phyloP scores from a whole-genome alignment of 2,113 vertebrate genomes.

The Anseranas semipalmata region DNA sequence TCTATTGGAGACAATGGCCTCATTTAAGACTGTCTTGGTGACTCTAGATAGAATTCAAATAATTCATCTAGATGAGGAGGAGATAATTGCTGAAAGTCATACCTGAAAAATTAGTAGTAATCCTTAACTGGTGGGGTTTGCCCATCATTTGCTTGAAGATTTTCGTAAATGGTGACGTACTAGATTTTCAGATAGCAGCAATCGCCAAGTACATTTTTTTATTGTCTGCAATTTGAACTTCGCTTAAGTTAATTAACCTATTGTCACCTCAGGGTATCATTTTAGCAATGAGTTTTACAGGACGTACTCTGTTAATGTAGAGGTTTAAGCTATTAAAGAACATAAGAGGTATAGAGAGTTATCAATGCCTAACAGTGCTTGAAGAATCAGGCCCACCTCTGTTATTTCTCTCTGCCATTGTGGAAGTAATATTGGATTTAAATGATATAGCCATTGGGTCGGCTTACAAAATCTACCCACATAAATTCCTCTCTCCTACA shows the following conservation, averaged over 20 bases:
- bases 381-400: not conserved
- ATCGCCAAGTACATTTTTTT: not conserved
- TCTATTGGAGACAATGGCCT: not conserved
- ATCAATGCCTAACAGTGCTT: not conserved
- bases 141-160: not conserved
- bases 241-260: not conserved
- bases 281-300: constrained; percentile 1
- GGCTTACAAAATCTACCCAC: not conserved
- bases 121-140: not conserved
- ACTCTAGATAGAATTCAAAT: not conserved
- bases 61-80: not conserved
- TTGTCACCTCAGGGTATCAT: constrained; percentile 2
- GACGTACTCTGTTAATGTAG: not conserved
- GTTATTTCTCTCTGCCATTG: not conserved
- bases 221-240: constrained; percentile 20
- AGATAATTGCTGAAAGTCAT: not conserved
- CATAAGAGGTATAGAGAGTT: not conserved
- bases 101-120: not conserved
- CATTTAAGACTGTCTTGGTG: not conserved
- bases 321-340: not conserved
- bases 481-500: not conserved
- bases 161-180: not conserved
- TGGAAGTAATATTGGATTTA: not conserved
- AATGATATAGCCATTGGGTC: not conserved
- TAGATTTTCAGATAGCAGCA: not conserved